phyloP scores from a whole-genome alignment of 2,113 vertebrate species.

The Oreochromis tanganicae region DNA sequence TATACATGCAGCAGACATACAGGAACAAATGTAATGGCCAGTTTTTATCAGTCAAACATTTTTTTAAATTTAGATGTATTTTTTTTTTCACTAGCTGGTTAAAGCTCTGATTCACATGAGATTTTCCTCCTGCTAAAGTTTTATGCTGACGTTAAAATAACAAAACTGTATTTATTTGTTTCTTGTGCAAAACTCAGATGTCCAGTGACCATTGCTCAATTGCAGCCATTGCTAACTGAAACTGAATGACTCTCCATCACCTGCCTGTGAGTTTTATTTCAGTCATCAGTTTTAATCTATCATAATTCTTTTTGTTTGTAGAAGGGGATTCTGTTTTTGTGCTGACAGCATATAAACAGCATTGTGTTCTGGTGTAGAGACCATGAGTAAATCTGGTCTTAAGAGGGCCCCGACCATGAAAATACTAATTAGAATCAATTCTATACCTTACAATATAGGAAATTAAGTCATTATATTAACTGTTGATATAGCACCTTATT shows the following conservation, averaged over 20 bases:
- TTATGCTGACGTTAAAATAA: not conserved
- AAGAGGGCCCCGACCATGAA: fast-evolving
- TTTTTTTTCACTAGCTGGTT: not conserved
- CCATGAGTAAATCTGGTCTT: not conserved
- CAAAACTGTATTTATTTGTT: not conserved
- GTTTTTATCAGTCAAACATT: not conserved
- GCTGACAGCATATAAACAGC: not conserved
- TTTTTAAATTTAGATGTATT: fast-evolving
- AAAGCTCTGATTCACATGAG: not conserved
- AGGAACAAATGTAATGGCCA: not conserved
- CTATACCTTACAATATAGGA: not conserved
- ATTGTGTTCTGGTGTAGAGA: not conserved
- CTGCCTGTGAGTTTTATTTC: not conserved
- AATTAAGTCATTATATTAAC: not conserved
- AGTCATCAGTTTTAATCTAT: not conserved
- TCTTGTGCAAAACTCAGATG: not conserved
- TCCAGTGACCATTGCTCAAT: not conserved
- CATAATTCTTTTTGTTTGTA: not conserved
- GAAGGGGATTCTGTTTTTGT: not conserved
- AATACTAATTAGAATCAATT: not conserved
- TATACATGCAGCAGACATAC: not conserved
- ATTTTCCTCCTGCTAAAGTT: not conserved
- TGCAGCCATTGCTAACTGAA: not conserved
- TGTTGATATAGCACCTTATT: not conserved
- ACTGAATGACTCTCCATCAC: not conserved